Base-by-base conservation (phyloP, 1,140 invertebrate genomes). In the Penaeus indicus region DNA sequence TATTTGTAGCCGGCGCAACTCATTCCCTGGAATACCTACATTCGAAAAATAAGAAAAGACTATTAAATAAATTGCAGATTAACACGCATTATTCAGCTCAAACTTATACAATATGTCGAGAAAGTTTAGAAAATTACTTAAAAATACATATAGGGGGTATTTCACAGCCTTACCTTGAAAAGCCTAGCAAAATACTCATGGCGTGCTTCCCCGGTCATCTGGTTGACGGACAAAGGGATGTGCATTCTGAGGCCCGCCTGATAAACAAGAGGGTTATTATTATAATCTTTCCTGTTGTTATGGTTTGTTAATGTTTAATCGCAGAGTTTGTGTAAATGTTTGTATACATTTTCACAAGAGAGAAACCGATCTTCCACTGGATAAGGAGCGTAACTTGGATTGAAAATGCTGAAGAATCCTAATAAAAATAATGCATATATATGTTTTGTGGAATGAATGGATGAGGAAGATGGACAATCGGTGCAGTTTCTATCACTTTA, bases 1-100 rank as follows among this genome's bases (percentile, higher is more conserved):
- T 89, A 90, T 61, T 89, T 90, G 87, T 90, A 90, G 3, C 90
- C 90, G 7, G 88, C 84, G 72, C 90, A 90, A 54, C 75, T 84
- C 18, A 90, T 87, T 11, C 90, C 90, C 62, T 90, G 84, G 79
- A 90, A 89, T 32, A 84, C 85, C 90, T 90, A 67, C 0, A 16
- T 54, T 54, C 27, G 42, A 67, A 78, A 54, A 78, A 27, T 21
- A n/a, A 54, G 22, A 11, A 77, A 32, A 32, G 11, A 63, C 19
- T 11, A 77, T 42, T 10, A 13, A 19, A 47, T 78, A 78, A n/a
- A 72, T 21, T 38, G 16, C 19, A 69, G 11, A 72, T 77, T 16
- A n/a, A 19, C 27, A n/a, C 7, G 18, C 21, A 75, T 75, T 11
- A 10, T 27, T 78, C 25, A 27, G 75, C 7, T 78, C 21, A 42